These are phyloP conservation scores for Plagodis pulveraria DNA, from an alignment of 2,888 invertebrate genomes.

Conservation along the genomic window DNA sequence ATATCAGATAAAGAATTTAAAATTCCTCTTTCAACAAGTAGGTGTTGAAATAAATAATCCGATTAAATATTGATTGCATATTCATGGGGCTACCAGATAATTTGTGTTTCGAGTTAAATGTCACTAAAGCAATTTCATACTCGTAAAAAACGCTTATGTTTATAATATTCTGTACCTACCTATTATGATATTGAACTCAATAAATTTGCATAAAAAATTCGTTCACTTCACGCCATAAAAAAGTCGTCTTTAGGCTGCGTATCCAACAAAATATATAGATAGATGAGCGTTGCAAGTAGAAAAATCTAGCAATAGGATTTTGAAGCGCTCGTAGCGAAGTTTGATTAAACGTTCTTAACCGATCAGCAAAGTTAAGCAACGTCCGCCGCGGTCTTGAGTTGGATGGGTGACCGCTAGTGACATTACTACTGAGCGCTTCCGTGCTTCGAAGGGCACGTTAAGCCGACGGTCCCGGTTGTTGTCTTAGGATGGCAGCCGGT, in stretches of 20 bases:
- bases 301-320: no score
- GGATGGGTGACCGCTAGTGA: no score
- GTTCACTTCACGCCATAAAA: constrained; percentile 10
- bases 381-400: no score
- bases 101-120: constrained; percentile 44
- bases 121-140: constrained; percentile 44
- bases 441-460: no score
- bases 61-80: constrained; percentile 54
- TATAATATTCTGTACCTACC: constrained; percentile 34
- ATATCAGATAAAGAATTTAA: constrained; percentile 39
- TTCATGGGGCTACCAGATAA: constrained; percentile 48
- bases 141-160: constrained; percentile 42
- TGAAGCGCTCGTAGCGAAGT: no score
- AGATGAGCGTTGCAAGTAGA: no score
- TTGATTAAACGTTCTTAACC: no score
- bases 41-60: constrained; percentile 49
- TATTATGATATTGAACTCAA: constrained; percentile 35
- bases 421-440: no score
- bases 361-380: no score
- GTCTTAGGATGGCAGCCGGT: no score
- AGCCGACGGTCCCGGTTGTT: no score
- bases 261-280: no score
- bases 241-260: neutral
- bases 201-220: constrained; percentile 28
- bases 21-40: constrained; percentile 52